Evolutionary conservation across 2,888 invertebrate genomes (phyloP).

Genomic region (Orthosia incerta): DNA sequence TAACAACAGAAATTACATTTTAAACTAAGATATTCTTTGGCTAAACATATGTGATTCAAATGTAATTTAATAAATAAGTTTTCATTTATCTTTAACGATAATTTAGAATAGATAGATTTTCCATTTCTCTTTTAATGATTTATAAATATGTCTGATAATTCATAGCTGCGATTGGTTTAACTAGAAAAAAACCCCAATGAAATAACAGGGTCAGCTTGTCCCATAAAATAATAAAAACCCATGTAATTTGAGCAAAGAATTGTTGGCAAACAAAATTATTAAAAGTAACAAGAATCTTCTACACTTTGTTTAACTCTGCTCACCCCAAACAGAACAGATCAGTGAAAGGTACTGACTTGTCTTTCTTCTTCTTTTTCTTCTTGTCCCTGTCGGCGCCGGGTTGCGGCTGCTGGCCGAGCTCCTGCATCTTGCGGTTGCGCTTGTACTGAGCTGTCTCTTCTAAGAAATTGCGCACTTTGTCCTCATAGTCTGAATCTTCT

Average conservation of each 20-base stretch:
- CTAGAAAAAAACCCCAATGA: not conserved
- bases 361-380: slow-evolving; percentile 90
- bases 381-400: slow-evolving; percentile 87
- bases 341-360: slow-evolving; percentile 83
- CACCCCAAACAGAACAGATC: slow-evolving; percentile 58
- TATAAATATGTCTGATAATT: no score
- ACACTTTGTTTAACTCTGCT: slow-evolving; percentile 35
- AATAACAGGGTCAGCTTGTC: not conserved
- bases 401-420: slow-evolving; percentile 91
- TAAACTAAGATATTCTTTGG: not conserved
- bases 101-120: no score
- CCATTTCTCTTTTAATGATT: no score
- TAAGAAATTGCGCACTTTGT: slow-evolving; percentile 96
- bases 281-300: not conserved
- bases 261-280: not conserved
- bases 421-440: slow-evolving; percentile 93
- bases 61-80: not conserved
- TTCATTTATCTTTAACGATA: no score
- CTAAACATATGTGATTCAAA: not conserved
- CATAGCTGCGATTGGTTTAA: no score
- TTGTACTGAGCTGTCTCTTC: slow-evolving; percentile 96
- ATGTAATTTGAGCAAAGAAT: slow-evolving; percentile 16
- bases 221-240: no score
- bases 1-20: not conserved
- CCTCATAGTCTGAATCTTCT: slow-evolving; percentile 96